Evolutionary conservation across 1,140 invertebrate genomes (phyloP).

Genomic region (Bathynomus jamesi): DNA sequence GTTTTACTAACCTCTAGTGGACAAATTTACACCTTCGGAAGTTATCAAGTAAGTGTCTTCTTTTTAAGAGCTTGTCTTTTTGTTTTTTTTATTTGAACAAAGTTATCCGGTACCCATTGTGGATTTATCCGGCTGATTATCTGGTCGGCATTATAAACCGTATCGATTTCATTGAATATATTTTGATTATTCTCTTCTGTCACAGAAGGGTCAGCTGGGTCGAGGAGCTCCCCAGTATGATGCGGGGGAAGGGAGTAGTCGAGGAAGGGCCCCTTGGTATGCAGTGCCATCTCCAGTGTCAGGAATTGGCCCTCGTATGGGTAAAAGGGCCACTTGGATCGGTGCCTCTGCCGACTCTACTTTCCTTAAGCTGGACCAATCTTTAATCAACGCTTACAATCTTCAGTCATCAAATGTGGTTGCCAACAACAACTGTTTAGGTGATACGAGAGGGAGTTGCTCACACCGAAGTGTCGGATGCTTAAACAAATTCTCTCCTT

Average conservation of each 20-base stretch:
- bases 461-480: too few relatives aligned
- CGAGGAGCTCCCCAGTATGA: conserved; percentile 46
- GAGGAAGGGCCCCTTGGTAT: conserved; percentile 58
- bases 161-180: too few relatives aligned
- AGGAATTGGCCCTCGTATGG: conserved; percentile 60
- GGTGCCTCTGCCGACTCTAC: conserved; percentile 91
- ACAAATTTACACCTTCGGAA: conserved; percentile 88
- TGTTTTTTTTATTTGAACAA: too few relatives aligned
- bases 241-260: conserved; percentile 36
- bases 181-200: too few relatives aligned
- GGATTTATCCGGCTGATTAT: too few relatives aligned
- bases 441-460: conserved; percentile 13
- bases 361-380: conserved; percentile 86
- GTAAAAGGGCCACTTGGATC: conserved; percentile 81
- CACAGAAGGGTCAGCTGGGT: conserved; percentile 76
- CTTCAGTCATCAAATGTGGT: conserved; percentile 77
- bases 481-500: too few relatives aligned
- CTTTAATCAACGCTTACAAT: conserved; percentile 78
- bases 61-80: too few relatives aligned
- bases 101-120: too few relatives aligned
- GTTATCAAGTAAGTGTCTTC: conserved; percentile 71
- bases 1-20: conserved; percentile 81
- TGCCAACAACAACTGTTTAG: conserved; percentile 56
- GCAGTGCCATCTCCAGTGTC: conserved; percentile 70
- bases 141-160: too few relatives aligned